A percentile compares a stretch with the other conserved stretches of the same genome.
Evolutionary conservation across 2,113 vertebrate species (phyloP).

Genomic region (Puffinus mauretanicus): DNA sequence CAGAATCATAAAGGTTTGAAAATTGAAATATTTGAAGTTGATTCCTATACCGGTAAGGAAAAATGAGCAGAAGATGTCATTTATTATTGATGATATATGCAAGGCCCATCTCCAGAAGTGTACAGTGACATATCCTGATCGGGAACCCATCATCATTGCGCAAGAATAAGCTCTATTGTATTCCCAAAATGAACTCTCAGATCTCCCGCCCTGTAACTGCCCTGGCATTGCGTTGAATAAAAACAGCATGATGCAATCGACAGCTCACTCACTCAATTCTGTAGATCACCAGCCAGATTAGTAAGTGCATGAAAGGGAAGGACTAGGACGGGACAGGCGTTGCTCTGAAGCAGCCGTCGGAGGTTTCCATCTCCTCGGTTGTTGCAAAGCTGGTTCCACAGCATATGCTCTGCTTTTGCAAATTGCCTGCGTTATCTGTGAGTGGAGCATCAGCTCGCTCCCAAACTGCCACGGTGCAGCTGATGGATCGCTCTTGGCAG

Average conservation of each 20-base stretch:
- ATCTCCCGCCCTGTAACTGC: background rate
- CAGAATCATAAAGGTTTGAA: background rate
- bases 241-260: fast-evolving
- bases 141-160: background rate
- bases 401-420: background rate
- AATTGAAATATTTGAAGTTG: background rate
- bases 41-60: background rate
- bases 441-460: background rate
- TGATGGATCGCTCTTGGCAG: background rate
- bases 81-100: fast-evolving
- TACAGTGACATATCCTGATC: too few relatives aligned
- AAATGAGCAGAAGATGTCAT: background rate
- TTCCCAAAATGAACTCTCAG: fast-evolving
- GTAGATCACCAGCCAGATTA: background rate
- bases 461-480: background rate
- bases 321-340: fast-evolving
- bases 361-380: background rate
- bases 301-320: too few relatives aligned
- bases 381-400: background rate
- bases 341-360: background rate
- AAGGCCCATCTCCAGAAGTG: background rate
- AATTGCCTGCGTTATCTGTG: background rate
- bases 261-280: background rate
- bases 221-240: fast-evolving
- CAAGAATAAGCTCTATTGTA: background rate